phyloP scores from a whole-genome alignment of 2,888 invertebrate species.

The Chironomus tentans region DNA sequence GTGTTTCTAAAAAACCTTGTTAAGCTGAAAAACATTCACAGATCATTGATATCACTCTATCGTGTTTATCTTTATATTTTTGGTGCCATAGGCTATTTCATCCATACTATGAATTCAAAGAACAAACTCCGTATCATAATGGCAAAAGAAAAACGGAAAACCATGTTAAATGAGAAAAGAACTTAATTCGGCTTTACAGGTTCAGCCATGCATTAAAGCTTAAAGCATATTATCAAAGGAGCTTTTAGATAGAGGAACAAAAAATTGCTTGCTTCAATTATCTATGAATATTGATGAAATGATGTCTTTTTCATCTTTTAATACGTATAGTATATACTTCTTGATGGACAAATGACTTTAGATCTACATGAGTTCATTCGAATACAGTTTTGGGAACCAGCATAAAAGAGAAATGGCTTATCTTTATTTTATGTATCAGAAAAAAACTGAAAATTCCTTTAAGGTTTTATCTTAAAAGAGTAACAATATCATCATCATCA shows the following conservation, averaged over 20 bases:
- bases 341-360: neutral
- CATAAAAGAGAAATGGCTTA: neutral
- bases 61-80: no score
- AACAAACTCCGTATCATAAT: no score
- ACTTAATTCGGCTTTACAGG: neutral
- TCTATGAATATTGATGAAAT: neutral
- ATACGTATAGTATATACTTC: no score
- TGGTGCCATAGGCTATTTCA: no score
- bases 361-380: no score
- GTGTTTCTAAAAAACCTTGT: no score
- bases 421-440: neutral
- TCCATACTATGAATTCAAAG: no score
- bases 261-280: neutral
- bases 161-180: no score
- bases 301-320: neutral
- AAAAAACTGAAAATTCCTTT: neutral
- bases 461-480: neutral
- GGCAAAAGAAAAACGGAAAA: no score
- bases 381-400: neutral
- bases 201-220: neutral
- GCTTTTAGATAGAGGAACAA: neutral
- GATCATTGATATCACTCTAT: no score
- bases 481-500: neutral
- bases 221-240: neutral
- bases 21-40: no score